Base-by-base conservation (phyloP, 2,797 vertebrate genomes). In the Crenichthys baileyi region DNA sequence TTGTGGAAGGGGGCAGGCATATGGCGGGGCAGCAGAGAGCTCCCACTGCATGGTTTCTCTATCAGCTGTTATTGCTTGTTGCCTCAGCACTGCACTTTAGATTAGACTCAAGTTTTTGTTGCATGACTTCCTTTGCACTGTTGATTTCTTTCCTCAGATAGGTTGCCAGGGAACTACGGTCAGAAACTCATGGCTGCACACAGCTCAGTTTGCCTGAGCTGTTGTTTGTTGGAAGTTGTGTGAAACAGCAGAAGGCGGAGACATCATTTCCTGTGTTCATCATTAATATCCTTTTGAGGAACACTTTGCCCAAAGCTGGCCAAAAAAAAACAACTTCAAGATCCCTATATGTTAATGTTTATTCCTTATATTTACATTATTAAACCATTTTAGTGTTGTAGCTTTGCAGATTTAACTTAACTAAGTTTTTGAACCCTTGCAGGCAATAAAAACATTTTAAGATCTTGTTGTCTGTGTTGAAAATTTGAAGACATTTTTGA, bases 51-150 rank as follows among this genome's bases (percentile, higher is more conserved):
- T 56, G 76, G n/a, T 80, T 75, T 72, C 71, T 46, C 61, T 16
- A 18, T 65, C 73, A 29, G 72, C 58, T 75, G 36, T 55, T 51
- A 87, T 71, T 79, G 80, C 74, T 79, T 87, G 83, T 85, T 89
- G 79, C 78, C 80, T 58, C 78, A 83, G 88, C 83, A 87, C 85
- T 74, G 60, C 76, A 78, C 73, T 87, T 87, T 70, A 82, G 85
- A 91, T 91, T 87, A 86, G 82, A 83, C 73, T 87, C 46, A 60
- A 79, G 72, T 85, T 81, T 91, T 92, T 93, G 91, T 91, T 91
- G 71, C 79, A 13, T 77, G 72, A 87, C 89, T 93, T 93, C 90
- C 92, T 91, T 85, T 60, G 12, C 41, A 80, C 56, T 86, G 84
- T 84, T 79, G 15, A 39, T 81, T 83, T 83, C 73, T 83, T 79